These are phyloP conservation scores for Silurus glanis DNA, from an alignment of 2,113 vertebrate genomes.

Conservation along the genomic window DNA sequence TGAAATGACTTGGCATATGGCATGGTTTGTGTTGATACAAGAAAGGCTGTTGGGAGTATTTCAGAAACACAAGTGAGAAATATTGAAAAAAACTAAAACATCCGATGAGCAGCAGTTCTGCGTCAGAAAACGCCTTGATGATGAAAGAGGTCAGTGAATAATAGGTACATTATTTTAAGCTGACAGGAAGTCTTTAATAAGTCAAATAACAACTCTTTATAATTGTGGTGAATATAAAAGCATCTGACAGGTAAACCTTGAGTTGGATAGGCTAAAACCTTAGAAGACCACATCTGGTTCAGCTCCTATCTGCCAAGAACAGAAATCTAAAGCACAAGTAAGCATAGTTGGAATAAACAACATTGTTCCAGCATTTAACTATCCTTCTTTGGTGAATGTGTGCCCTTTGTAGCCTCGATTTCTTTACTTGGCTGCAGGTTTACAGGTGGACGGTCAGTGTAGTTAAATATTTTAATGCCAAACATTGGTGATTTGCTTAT, in stretches of 20 bases:
- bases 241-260: not conserved
- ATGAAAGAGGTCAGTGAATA: not conserved
- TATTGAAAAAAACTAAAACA: not conserved
- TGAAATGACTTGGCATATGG: not conserved
- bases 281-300: not conserved
- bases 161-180: not conserved
- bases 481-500: not conserved
- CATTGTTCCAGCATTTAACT: not conserved
- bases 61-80: not conserved
- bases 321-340: not conserved
- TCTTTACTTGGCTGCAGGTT: not conserved
- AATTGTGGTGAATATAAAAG: not conserved
- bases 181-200: not conserved
- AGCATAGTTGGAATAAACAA: not conserved
- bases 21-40: not conserved
- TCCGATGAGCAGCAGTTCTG: not conserved
- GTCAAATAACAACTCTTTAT: not conserved
- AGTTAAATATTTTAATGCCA: not conserved
- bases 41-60: not conserved
- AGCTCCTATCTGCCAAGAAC: not conserved
- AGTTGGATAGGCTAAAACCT: not conserved
- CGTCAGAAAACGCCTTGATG: not conserved
- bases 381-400: not conserved
- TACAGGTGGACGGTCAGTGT: constrained; percentile 30
- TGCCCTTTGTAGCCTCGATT: not conserved